Base-by-base conservation (phyloP, 2,113 vertebrate genomes). In the Orycteropus afer region DNA sequence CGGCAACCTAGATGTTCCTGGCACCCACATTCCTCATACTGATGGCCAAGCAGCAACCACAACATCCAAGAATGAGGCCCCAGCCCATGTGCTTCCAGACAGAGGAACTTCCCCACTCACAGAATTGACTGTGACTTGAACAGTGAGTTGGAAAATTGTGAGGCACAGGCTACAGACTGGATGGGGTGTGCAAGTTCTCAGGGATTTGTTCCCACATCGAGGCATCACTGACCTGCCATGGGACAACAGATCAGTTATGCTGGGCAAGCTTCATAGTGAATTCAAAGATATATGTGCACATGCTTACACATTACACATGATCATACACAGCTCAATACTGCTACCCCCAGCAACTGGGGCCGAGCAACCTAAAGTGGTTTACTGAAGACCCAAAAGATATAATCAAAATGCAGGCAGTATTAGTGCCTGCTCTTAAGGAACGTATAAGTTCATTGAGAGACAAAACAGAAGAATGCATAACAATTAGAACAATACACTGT, bases 1-100 rank as follows among this genome's bases (percentile, higher is more conserved):
- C 47, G 78, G 57, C 65, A 96, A 29, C 59, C 92, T 95, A 91
- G 65, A 91, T 94, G 85, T 87, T 93, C 85, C 29, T 7, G 22
- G 51, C 45, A 79, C 27, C 61, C 95, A 59, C 0, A 13, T 29
- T 83, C 63, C 49, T 61, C 13, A n/a, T 73, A 20, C 90, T 37
- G 42, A 91, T 86, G 90, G 80, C 59, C 83, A 17, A 80, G 7
- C 25, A 74, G 37, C 69, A 45, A 65, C 45, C 25, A 27, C 0
- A 23, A 47, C 53, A 77, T 61, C 29, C 55, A 45, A 51, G 59
- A 91, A 91, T 71, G 90, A 42, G 89, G 80, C 42, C 22, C 10
- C 29, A 65, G 34, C 22, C 85, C 61, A 45, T 40, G 34, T n/a
- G 88, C 40, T 81, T 63, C 51, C 76, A 85, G 25, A 34, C 9